Evolutionary conservation across 1,140 invertebrate genomes (phyloP).

Genomic region (Zeugodacus cucurbitae): DNA sequence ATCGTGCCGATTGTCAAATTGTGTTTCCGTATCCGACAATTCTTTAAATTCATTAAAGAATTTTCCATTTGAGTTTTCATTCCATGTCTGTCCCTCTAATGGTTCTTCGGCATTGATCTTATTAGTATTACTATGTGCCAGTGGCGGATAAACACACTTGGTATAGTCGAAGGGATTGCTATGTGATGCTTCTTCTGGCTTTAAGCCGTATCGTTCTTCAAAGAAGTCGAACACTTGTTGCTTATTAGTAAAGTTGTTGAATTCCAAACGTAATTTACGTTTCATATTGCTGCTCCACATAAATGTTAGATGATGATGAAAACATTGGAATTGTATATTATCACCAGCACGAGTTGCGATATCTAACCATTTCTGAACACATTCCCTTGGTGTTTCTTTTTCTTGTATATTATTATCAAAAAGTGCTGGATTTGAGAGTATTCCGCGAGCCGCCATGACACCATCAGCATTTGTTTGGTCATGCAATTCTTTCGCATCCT

Average conservation of each 20-base stretch:
- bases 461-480: conserved; percentile 80
- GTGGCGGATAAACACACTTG: conserved; percentile 54
- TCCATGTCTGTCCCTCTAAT: conserved; percentile 49
- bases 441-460: conserved; percentile 88
- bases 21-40: background rate
- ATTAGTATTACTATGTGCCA: background rate
- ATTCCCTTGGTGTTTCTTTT: conserved; percentile 76
- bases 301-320: conserved; percentile 94
- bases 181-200: conserved; percentile 2
- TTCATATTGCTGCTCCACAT: conserved; percentile 88
- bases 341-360: conserved; percentile 70
- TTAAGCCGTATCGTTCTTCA: conserved; percentile 51
- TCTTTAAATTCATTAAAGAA: conserved; percentile 56
- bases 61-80: conserved; percentile 53
- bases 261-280: conserved; percentile 76
- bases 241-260: conserved; percentile 81
- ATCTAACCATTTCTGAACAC: conserved; percentile 88
- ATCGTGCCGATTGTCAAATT: background rate
- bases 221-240: conserved; percentile 80
- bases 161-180: conserved; percentile 46
- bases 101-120: conserved; percentile 49
- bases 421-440: conserved; percentile 91
- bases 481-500: conserved; percentile 76
- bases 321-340: conserved; percentile 79
- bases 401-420: conserved; percentile 79